phyloP scores from a whole-genome alignment of 2,797 vertebrate genomes.

The Natrix natrix region DNA sequence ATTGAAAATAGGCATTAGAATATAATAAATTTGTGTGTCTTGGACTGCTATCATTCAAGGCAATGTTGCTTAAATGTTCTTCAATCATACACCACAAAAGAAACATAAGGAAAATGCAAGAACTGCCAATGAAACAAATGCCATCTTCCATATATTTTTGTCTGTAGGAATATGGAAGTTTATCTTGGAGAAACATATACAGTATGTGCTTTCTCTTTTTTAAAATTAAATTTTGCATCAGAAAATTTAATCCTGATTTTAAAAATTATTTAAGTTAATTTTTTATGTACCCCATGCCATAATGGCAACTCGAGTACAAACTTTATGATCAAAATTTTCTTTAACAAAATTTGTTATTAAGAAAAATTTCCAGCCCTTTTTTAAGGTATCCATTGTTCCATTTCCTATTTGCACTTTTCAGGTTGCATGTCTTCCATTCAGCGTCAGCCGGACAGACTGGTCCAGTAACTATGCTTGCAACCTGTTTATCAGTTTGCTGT shows the following conservation, averaged over 20 bases:
- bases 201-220: not conserved
- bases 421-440: not conserved
- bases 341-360: not conserved
- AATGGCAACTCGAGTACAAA: not conserved
- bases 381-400: not conserved
- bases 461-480: not conserved
- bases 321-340: not conserved
- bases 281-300: not conserved
- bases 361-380: not conserved
- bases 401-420: not conserved
- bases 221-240: not conserved
- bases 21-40: not conserved
- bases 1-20: not conserved
- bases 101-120: not conserved
- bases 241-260: not conserved
- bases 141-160: not conserved
- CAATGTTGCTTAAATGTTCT: not conserved
- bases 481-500: not conserved
- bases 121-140: not conserved
- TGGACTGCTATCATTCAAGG: not conserved
- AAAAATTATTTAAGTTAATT: not conserved
- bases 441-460: not conserved
- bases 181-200: not conserved
- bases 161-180: not conserved
- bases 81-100: not conserved